Conservation (phyloP, 2,888 invertebrate genomes). For the Drosophila eohydei region DNA sequence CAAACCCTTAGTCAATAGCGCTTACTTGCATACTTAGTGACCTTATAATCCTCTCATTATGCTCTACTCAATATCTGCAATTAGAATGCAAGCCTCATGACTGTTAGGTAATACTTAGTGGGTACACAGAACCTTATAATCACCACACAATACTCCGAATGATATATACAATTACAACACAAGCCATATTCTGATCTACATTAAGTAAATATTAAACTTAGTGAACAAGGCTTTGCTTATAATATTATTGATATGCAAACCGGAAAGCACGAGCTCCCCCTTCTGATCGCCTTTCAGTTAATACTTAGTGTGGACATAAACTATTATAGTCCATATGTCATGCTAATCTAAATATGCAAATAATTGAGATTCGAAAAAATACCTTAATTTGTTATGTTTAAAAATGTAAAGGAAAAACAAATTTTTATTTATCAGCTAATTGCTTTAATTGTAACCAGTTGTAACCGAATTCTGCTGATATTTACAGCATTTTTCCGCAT, state of each 20-base stretch:
- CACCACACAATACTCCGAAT: too few relatives aligned
- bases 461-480: conserved; percentile 25
- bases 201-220: not conserved
- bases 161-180: not conserved
- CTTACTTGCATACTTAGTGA: not conserved
- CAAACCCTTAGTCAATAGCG: not conserved
- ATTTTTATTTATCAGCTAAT: conserved; percentile 20
- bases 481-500: conserved; percentile 22
- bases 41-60: not conserved
- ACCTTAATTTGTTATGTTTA: not conserved
- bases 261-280: not conserved
- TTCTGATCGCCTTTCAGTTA: not conserved
- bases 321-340: not conserved
- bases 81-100: not conserved
- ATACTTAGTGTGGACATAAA: not conserved
- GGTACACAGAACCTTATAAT: not conserved
- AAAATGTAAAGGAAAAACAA: conserved; percentile 5
- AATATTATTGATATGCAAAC: not conserved
- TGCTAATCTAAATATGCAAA: not conserved
- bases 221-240: not conserved
- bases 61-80: too few relatives aligned
- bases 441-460: conserved; percentile 20
- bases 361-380: conserved; percentile 6
- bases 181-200: conserved; percentile 15
- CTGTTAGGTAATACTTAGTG: not conserved